Evolutionary conservation across 1,140 invertebrate species (phyloP).

Genomic region (Wiebesia pumilae): DNA sequence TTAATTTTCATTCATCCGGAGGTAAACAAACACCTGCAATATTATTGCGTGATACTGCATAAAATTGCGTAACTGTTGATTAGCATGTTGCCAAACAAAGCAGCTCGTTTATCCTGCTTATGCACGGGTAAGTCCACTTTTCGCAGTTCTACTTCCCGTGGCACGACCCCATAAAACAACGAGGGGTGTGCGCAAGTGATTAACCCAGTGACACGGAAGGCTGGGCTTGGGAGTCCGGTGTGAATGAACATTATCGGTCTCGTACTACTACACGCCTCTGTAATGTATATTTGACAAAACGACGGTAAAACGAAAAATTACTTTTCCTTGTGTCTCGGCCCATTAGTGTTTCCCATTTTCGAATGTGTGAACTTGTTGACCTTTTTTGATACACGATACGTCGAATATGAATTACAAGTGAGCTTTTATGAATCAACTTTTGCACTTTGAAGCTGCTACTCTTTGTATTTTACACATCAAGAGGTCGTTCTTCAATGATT

Average conservation of each 20-base stretch:
- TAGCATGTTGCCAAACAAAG: neutral
- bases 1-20: no score
- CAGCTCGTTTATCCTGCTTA: neutral
- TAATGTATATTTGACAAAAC: neutral
- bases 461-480: neutral
- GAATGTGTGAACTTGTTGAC: neutral
- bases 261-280: neutral
- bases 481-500: neutral
- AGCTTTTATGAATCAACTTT: neutral
- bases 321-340: no score
- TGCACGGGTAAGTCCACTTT: constrained; percentile 48
- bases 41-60: no score
- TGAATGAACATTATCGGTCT: constrained; percentile 28
- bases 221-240: neutral
- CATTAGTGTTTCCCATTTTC: neutral
- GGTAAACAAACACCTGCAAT: neutral
- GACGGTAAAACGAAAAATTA: neutral
- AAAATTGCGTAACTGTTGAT: neutral
- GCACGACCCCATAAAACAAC: constrained; percentile 1
- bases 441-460: neutral
- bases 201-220: constrained; percentile 46
- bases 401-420: neutral
- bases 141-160: neutral
- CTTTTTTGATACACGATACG: neutral
- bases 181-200: neutral